These are phyloP conservation scores for Lepisosteus osseus DNA, from an alignment of 2,113 vertebrate species.

Conservation along the genomic window DNA sequence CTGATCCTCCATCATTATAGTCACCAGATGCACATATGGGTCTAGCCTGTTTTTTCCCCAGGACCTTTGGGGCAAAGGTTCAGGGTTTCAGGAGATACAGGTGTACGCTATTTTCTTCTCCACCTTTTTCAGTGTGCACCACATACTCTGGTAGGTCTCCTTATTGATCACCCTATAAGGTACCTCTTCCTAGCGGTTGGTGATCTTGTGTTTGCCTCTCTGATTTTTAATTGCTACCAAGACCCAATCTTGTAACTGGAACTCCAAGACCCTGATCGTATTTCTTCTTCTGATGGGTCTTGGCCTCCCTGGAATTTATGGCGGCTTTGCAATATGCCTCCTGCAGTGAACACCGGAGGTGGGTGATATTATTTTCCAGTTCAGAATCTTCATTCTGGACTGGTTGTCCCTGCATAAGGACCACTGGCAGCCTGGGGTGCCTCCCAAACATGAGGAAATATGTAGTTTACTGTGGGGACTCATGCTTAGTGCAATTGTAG, in stretches of 20 bases:
- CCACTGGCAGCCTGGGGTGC: background rate
- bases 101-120: too few species aligned
- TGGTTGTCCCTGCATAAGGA: background rate
- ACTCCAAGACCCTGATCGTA: background rate
- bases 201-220: background rate
- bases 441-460: slow-evolving; percentile 8
- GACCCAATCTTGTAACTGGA: background rate
- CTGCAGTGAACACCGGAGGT: background rate
- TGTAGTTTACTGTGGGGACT: slow-evolving; percentile 4
- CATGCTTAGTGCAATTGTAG: slow-evolving; percentile 11
- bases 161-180: too few species aligned
- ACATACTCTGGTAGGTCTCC: too few species aligned
- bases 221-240: background rate
- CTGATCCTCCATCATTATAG: too few species aligned
- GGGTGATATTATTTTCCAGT: background rate
- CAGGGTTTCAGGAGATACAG: too few species aligned
- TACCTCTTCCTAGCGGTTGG: too few species aligned
- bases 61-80: too few species aligned
- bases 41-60: too few species aligned
- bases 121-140: too few species aligned
- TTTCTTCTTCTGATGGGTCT: background rate
- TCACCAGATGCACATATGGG: too few species aligned
- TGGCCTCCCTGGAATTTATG: background rate
- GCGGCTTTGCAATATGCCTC: background rate
- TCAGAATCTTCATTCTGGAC: background rate